Evolutionary conservation across 2,888 invertebrate genomes (phyloP).

Genomic region (Stegophylla sp.): DNA sequence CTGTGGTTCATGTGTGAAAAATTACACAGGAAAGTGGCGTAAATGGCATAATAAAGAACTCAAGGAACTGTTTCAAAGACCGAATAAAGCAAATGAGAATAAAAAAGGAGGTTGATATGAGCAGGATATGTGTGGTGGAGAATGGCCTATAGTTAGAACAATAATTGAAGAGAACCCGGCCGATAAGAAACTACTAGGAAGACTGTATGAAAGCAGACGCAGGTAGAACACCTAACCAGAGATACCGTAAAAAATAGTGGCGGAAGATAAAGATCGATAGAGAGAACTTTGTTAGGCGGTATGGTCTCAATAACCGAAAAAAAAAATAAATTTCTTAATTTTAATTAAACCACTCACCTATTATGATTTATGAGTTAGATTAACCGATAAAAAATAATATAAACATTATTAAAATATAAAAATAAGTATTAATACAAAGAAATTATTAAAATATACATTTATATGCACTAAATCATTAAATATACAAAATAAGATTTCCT

Average conservation of each 20-base stretch:
- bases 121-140: neutral
- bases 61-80: neutral
- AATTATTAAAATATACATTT: too few relatives aligned
- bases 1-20: neutral
- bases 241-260: neutral
- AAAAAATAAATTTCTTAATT: too few relatives aligned
- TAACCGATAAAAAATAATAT: too few relatives aligned
- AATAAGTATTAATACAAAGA: too few relatives aligned
- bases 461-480: too few relatives aligned
- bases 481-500: too few relatives aligned
- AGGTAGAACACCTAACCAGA: neutral
- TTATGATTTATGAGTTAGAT: too few relatives aligned
- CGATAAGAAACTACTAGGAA: slow-evolving; percentile 1
- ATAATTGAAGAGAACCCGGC: too few relatives aligned
- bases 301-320: too few relatives aligned
- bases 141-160: too few relatives aligned
- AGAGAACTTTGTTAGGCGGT: neutral
- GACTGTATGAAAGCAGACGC: slow-evolving; percentile 6
- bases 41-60: neutral
- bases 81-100: neutral
- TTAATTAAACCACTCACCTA: too few relatives aligned
- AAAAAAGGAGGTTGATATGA: slow-evolving; percentile 14
- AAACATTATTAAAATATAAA: too few relatives aligned
- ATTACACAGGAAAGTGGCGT: neutral
- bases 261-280: neutral